Evolutionary conservation across 2,113 vertebrate genomes (phyloP).

Genomic region (Prietella phreatophila): DNA sequence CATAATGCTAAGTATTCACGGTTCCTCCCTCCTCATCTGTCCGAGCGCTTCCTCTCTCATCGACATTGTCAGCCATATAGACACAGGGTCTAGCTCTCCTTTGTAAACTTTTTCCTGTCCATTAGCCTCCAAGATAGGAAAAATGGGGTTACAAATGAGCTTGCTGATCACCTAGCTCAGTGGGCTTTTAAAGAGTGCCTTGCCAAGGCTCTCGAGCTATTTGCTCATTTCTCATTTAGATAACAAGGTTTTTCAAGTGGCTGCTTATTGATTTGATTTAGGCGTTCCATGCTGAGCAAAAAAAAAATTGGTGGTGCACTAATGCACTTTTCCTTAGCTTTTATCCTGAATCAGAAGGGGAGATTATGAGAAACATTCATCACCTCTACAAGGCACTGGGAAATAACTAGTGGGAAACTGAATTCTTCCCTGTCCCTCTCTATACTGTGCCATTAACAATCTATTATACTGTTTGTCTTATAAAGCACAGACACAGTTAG

Average conservation of each 20-base stretch:
- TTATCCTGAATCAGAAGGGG: constrained; percentile 40
- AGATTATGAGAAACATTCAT: constrained; percentile 60
- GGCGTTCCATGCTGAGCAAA: constrained; percentile 47
- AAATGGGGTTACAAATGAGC: constrained; percentile 55
- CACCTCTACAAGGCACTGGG: constrained; percentile 55
- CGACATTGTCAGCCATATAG: constrained; percentile 3
- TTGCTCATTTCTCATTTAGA: constrained; percentile 62
- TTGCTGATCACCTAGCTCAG: constrained; percentile 59
- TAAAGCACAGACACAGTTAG: constrained; percentile 32
- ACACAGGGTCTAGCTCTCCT: constrained; percentile 24
- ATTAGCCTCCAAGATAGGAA: constrained; percentile 57
- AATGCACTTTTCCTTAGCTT: constrained; percentile 61
- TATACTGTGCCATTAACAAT: constrained; percentile 46
- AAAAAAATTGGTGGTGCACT: constrained; percentile 43
- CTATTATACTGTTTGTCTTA: constrained; percentile 14
- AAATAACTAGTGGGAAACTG: constrained; percentile 51
- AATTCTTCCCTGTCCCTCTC: constrained; percentile 35
- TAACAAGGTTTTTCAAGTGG: constrained; percentile 61
- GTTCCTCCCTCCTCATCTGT: constrained; percentile 22
- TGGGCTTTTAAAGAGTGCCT: constrained; percentile 53
- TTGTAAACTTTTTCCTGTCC: constrained; percentile 51
- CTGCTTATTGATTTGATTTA: constrained; percentile 64
- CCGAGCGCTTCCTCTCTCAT: constrained; percentile 21
- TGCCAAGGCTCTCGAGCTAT: constrained; percentile 50
- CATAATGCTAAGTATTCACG: constrained; percentile 38